These are phyloP conservation scores for Palythoa heliodiscus DNA, from an alignment of 92 coral and sea anemone species.

Conservation along the genomic window DNA sequence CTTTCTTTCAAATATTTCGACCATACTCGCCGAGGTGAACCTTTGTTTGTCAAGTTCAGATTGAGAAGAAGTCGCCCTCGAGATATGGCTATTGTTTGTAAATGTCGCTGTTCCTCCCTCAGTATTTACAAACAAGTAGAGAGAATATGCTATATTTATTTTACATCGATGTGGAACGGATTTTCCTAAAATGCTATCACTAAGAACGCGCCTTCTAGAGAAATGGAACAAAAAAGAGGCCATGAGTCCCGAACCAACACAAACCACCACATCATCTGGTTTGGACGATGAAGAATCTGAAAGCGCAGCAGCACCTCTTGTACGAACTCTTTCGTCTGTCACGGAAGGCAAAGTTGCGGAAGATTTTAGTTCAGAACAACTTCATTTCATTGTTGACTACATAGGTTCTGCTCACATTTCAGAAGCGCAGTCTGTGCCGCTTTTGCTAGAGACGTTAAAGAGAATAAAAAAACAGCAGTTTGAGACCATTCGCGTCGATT, in stretches of 20 bases:
- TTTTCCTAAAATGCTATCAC: conserved; percentile 53
- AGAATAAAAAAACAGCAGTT: conserved; percentile 89
- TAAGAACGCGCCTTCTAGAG: conserved; percentile 57
- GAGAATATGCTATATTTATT: conserved; percentile 13
- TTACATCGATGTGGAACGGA: conserved; percentile 35
- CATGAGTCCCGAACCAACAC: conserved; percentile 48
- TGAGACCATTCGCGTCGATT: conserved; percentile 85
- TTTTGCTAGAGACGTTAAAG: conserved; percentile 91
- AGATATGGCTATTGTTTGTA: neutral
- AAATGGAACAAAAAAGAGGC: conserved; percentile 52
- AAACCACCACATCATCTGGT: neutral
- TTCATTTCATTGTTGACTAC: conserved; percentile 96
- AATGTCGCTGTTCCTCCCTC: neutral
- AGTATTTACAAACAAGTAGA: neutral
- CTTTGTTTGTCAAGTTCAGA: neutral
- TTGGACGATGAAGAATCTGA: conserved; percentile 6
- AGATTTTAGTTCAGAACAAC: conserved; percentile 68
- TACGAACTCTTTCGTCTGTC: conserved; percentile 29
- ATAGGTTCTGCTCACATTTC: conserved; percentile 91
- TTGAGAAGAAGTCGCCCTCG: conserved; percentile 1
- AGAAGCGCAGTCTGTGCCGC: conserved; percentile 90
- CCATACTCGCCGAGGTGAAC: neutral
- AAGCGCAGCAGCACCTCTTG: neutral
- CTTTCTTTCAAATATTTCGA: neutral
- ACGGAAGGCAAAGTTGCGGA: conserved; percentile 66